phyloP scores from a whole-genome alignment of 2,797 vertebrate species.

The Diplodus sargus region DNA sequence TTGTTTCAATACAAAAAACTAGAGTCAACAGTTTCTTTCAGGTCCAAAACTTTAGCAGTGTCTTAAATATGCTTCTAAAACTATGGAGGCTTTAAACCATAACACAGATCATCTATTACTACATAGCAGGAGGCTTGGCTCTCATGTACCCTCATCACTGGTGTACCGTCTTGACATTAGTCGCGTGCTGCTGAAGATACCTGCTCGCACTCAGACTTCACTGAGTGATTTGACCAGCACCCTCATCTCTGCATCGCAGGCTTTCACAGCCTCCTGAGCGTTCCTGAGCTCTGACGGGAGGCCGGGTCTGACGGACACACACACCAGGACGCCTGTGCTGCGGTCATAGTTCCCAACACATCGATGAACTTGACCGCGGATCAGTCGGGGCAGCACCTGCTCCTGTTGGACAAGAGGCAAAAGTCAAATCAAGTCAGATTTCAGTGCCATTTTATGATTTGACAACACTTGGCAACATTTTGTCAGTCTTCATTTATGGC shows the following conservation, averaged over 20 bases:
- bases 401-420: conserved; percentile 84
- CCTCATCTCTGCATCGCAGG: conserved; percentile 90
- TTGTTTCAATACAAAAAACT: not conserved
- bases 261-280: conserved; percentile 89
- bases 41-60: conserved; percentile 18
- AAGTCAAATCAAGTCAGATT: not conserved
- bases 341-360: conserved; percentile 93
- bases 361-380: conserved; percentile 92
- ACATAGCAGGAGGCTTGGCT: not conserved
- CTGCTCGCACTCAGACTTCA: conserved; percentile 83
- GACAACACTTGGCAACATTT: not conserved
- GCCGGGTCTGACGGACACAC: conserved; percentile 91
- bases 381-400: conserved; percentile 91
- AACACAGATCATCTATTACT: conserved; percentile 1
- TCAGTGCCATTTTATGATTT: not conserved
- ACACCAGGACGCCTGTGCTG: conserved; percentile 88
- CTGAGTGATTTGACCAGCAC: conserved; percentile 81
- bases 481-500: too few species aligned
- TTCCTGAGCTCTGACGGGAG: conserved; percentile 89
- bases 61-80: not conserved
- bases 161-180: not conserved
- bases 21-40: conserved; percentile 14
- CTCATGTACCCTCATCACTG: not conserved
- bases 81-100: not conserved
- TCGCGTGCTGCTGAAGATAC: not conserved